phyloP scores from a whole-genome alignment of 2,888 invertebrate genomes.

The Erpobdella octoculata region DNA sequence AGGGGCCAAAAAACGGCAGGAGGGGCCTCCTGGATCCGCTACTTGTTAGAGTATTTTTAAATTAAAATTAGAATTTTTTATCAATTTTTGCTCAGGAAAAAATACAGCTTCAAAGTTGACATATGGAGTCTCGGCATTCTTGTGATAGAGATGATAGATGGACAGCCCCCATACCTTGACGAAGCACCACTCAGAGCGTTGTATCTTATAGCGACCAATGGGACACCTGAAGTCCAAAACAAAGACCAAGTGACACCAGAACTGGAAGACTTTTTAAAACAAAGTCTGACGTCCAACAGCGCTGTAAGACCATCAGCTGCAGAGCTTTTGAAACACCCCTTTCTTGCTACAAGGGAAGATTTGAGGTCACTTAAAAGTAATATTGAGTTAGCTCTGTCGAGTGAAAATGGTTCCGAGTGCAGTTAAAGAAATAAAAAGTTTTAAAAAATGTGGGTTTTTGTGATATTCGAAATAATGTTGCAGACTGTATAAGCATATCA shows the following conservation, averaged over 20 bases:
- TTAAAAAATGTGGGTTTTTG: no score
- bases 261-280: conserved; percentile 27
- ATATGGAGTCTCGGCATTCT: conserved; percentile 97
- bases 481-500: no score
- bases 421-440: no score
- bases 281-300: conserved; percentile 57
- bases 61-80: no score
- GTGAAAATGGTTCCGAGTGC: no score
- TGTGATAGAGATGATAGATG: conserved; percentile 99
- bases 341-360: conserved; percentile 88
- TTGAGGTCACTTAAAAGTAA: conserved; percentile 88
- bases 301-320: conserved; percentile 56
- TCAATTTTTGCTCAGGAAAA: no score
- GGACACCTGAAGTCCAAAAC: conserved; percentile 88
- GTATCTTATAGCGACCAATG: conserved; percentile 31
- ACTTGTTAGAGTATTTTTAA: no score
- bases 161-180: conserved; percentile 96
- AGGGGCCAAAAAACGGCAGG: no score
- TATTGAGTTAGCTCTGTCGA: conserved; percentile 58
- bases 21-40: no score
- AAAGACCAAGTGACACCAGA: conserved; percentile 63
- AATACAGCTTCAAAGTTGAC: conserved; percentile 95
- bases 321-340: conserved; percentile 71
- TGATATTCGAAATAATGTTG: no score
- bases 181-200: conserved; percentile 82